These are phyloP conservation scores for Pogoniulus pusillus DNA, from an alignment of 2,797 vertebrate genomes.

Conservation along the genomic window DNA sequence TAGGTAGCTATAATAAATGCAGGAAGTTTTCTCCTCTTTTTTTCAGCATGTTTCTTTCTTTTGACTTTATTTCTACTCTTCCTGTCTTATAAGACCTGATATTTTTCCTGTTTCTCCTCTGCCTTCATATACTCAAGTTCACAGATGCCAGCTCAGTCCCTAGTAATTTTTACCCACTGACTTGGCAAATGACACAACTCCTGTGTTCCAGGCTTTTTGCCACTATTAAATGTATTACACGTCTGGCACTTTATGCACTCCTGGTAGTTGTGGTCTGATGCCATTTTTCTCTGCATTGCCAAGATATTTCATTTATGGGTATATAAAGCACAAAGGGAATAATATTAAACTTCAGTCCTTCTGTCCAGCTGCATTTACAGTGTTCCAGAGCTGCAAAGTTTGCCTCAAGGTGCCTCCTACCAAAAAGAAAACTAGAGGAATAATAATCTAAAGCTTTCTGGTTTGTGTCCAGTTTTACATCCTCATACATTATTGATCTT, in stretches of 20 bases:
- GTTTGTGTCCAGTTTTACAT: neutral
- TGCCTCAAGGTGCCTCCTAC: neutral
- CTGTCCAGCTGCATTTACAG: neutral
- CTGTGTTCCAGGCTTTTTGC: neutral
- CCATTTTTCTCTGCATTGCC: neutral
- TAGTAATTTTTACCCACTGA: neutral
- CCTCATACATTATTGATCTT: neutral
- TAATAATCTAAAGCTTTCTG: neutral
- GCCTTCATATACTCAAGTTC: neutral
- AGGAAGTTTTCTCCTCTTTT: neutral
- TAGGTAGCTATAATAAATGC: neutral
- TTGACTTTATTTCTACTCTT: neutral
- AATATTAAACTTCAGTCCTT: neutral
- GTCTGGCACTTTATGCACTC: neutral
- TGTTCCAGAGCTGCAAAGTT: neutral
- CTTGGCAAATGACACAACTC: neutral
- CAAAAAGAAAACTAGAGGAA: neutral
- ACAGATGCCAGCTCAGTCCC: neutral
- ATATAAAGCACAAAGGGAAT: neutral
- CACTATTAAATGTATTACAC: neutral
- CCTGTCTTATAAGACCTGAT: neutral
- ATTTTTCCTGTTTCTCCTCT: neutral
- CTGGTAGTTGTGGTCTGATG: neutral
- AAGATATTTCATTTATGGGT: neutral
- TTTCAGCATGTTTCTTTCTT: neutral